Evolutionary conservation across 2,888 invertebrate genomes (phyloP), one percentile per base, ranked within the genome.

Genomic region (Synergus laeviventris): DNA sequence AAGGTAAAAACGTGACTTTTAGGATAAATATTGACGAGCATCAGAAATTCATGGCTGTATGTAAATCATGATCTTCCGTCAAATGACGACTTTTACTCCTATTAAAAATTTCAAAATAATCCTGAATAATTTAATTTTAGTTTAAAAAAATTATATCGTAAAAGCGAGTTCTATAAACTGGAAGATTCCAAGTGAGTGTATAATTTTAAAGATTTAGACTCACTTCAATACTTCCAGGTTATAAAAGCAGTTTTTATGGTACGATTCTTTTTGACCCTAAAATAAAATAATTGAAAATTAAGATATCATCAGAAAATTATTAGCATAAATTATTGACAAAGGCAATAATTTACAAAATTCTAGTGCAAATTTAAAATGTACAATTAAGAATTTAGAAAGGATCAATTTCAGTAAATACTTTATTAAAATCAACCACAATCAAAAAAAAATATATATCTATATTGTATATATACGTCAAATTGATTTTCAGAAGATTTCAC

Each of bases 381-480:
- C 36, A 61, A 61, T 61, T n/a, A 36, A 7, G 9, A 38, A 61
- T 61, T 61, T 38, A 38, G 31, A 38, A 36, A 38, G 11, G 9
- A 38, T 61, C 8, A 36, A 61, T 61, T 61, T 60, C 4, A 60
- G 24, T 60, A 60, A 24, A 60, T 60, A 14, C 16, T 36, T 61
- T 61, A 36, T 61, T 61, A 61, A 61, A 61, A 61, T 31, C 61
- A 61, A 61, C 61, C 61, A 61, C 61, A 61, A 61, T 61, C 36
- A n/a, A 61, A 61, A 31, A 31, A 31, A 31, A 31, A 3, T 5
- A 5, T 31, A 31, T 31, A 61, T 38, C 18, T 62, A 62, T 36
- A 61, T n/a, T n/a, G n/a, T n/a, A n/a, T n/a, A n/a, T n/a, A n/a
- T n/a, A n/a, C n/a, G n/a, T 14, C 61, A 62, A 62, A 62, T 18